These are phyloP conservation scores for Xestia rhomboidea DNA, from an alignment of 2,888 invertebrate species.

Conservation along the genomic window DNA sequence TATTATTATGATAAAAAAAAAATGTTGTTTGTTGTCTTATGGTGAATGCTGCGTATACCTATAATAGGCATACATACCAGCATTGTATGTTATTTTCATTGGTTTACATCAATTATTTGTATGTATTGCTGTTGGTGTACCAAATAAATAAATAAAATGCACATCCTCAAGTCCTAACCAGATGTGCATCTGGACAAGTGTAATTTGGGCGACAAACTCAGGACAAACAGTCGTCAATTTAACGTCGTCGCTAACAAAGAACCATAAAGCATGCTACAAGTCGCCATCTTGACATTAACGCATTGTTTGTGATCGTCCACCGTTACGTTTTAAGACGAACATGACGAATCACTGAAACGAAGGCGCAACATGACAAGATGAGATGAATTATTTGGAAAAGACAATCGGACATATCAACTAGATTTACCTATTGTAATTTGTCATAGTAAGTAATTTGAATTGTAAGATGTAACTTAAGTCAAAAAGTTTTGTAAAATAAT, in stretches of 20 bases:
- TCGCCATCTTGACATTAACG: slow-evolving; percentile 52
- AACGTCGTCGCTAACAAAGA: slow-evolving; percentile 59
- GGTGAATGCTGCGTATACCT: too few species aligned
- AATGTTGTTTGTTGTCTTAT: too few species aligned
- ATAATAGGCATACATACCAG: too few species aligned
- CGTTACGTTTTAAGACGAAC: slow-evolving; percentile 52
- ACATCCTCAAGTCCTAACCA: slow-evolving; percentile 13
- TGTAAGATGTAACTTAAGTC: background rate
- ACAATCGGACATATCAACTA: background rate
- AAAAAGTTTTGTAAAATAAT: background rate
- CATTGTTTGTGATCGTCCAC: slow-evolving; percentile 62
- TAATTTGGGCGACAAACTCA: slow-evolving; percentile 49
- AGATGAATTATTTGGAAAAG: slow-evolving; percentile 21
- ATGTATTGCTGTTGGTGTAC: too few species aligned
- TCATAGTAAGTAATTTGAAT: background rate
- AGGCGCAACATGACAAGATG: background rate
- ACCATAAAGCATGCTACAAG: slow-evolving; percentile 57
- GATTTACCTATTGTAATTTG: background rate
- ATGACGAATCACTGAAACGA: slow-evolving; percentile 32
- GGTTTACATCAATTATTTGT: too few species aligned
- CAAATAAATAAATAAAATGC: too few species aligned
- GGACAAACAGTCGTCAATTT: slow-evolving; percentile 53
- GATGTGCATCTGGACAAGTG: slow-evolving; percentile 44
- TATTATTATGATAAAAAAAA: too few species aligned
- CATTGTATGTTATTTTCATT: too few species aligned